phyloP scores from a whole-genome alignment of 2,888 invertebrate genomes.

The Tridacna gigas region DNA sequence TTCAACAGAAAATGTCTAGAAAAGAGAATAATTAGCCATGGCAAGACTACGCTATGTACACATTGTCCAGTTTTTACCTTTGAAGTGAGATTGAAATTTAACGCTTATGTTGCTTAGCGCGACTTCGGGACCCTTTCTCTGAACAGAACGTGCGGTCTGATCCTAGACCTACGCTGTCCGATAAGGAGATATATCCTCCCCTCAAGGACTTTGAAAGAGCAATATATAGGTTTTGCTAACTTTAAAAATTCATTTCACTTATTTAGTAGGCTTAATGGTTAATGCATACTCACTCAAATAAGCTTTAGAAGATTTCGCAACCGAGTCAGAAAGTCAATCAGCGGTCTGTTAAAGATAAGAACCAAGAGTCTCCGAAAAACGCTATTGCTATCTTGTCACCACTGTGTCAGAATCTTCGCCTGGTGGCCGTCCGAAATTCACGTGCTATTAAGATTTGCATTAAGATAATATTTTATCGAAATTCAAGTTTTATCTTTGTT shows the following conservation, averaged over 20 bases:
- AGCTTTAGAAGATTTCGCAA: neutral
- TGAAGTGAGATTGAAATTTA: neutral
- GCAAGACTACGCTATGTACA: too few species aligned
- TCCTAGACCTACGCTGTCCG: too few species aligned
- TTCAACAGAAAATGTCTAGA: too few species aligned
- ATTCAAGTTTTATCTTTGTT: conserved; percentile 24
- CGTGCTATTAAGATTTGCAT: conserved; percentile 40
- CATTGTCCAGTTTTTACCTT: too few species aligned
- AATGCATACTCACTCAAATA: conserved; percentile 3
- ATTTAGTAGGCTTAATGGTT: neutral
- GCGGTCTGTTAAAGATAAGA: neutral
- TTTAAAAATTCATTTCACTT: too few species aligned
- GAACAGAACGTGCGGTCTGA: too few species aligned
- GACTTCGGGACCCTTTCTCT: too few species aligned
- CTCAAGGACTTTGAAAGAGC: neutral
- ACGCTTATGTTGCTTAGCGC: too few species aligned
- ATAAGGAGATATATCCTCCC: too few species aligned
- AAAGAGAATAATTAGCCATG: too few species aligned
- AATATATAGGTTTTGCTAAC: conserved; percentile 2
- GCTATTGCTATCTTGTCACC: conserved; percentile 35
- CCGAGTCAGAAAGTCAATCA: conserved; percentile 3
- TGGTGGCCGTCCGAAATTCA: conserved; percentile 29
- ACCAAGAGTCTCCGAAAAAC: conserved; percentile 12
- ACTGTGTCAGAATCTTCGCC: conserved; percentile 24
- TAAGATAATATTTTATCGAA: conserved; percentile 31